Evolutionary conservation across 2,888 invertebrate species (phyloP).

Genomic region (Gibbula magus): DNA sequence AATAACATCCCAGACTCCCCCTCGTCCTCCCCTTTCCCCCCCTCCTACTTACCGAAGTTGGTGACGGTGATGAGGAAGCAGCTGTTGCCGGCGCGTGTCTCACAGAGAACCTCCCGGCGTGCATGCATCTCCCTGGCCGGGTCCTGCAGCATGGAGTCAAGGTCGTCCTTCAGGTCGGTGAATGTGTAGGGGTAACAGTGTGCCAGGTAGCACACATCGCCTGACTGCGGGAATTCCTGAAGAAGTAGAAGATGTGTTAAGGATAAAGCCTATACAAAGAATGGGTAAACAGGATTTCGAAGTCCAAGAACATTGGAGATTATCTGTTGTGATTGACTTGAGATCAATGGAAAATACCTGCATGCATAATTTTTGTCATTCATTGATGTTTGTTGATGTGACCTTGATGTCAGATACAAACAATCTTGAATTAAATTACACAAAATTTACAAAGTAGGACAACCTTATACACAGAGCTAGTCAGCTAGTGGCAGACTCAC

Average conservation of each 20-base stretch:
- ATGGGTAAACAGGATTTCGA: background rate
- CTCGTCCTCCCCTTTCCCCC: too few relatives aligned
- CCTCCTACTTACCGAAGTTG: slow-evolving; percentile 66
- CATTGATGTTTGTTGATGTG: too few relatives aligned
- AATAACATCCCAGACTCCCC: too few relatives aligned
- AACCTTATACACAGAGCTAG: too few relatives aligned
- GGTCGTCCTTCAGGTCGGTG: slow-evolving; percentile 73
- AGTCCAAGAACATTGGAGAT: background rate
- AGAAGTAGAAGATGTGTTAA: background rate
- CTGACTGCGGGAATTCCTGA: slow-evolving; percentile 71
- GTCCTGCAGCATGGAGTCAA: slow-evolving; percentile 65
- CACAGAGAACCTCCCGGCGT: slow-evolving; percentile 71
- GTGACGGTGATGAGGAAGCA: slow-evolving; percentile 74
- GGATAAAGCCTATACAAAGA: background rate
- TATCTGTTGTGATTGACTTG: background rate
- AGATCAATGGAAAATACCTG: background rate
- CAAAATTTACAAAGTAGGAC: too few relatives aligned
- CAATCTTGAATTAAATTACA: too few relatives aligned
- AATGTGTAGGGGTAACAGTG: slow-evolving; percentile 75
- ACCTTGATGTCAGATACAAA: too few relatives aligned
- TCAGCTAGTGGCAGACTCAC: too few relatives aligned
- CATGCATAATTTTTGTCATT: background rate
- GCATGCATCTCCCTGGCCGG: slow-evolving; percentile 59
- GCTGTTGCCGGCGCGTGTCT: slow-evolving; percentile 74
- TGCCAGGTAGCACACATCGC: slow-evolving; percentile 72